Evolutionary conservation across 2,113 vertebrate species (phyloP).

Genomic region (Lophius piscatorius): DNA sequence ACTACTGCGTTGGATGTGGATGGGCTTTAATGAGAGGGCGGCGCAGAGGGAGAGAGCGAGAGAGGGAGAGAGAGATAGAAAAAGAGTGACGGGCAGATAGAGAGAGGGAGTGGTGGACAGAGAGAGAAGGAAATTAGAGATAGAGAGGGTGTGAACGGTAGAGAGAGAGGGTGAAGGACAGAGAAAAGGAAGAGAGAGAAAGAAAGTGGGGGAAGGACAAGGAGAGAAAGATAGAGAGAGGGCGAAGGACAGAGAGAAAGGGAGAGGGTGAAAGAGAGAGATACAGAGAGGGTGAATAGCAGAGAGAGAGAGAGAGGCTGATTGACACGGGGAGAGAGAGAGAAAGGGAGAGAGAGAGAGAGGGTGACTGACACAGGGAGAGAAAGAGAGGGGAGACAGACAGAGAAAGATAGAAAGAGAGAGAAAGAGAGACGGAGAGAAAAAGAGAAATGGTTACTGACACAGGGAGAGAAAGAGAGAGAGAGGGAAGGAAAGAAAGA

Average conservation of each 20-base stretch:
- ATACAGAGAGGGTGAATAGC: constrained; percentile 9
- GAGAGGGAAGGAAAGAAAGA: constrained; percentile 14
- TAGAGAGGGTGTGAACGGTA: constrained; percentile 10
- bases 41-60: constrained; percentile 15
- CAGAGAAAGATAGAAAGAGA: constrained; percentile 17
- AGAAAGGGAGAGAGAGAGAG: constrained; percentile 17
- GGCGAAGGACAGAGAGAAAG: constrained; percentile 11
- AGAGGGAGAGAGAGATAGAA: constrained; percentile 17
- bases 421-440: constrained; percentile 11
- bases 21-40: constrained; percentile 50
- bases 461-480: too few species aligned
- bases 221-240: constrained; percentile 23
- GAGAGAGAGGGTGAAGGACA: constrained; percentile 20
- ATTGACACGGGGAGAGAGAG: constrained; percentile 14
- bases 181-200: constrained; percentile 9
- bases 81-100: constrained; percentile 12
- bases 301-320: constrained; percentile 35
- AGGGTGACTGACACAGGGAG: constrained; percentile 4
- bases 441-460: too few species aligned
- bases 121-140: too few species aligned
- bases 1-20: constrained; percentile 47
- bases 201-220: constrained; percentile 14
- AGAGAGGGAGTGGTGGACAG: not conserved
- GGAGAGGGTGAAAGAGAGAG: constrained; percentile 19
- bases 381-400: constrained; percentile 11